Evolutionary conservation across 2,888 invertebrate species (phyloP).

Genomic region (Agrochola circellaris): DNA sequence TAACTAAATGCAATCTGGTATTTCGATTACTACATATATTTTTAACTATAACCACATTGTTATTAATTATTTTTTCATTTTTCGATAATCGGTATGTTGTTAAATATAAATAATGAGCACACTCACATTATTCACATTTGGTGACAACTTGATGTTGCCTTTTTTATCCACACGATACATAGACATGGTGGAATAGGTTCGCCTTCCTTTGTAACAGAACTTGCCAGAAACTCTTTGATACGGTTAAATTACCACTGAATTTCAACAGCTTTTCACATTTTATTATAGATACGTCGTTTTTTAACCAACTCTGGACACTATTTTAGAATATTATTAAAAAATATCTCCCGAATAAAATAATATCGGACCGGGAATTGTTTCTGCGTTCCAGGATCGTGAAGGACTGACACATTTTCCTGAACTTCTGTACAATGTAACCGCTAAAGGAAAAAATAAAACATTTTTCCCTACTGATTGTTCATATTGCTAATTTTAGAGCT

Average conservation of each 20-base stretch:
- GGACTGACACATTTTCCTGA: constrained; percentile 34
- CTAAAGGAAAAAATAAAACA: constrained; percentile 19
- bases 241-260: neutral
- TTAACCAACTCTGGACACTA: neutral
- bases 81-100: constrained; percentile 4
- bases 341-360: neutral
- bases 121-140: constrained; percentile 37
- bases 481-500: neutral
- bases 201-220: neutral
- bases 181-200: constrained; percentile 13
- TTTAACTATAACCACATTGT: neutral
- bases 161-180: constrained; percentile 38
- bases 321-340: neutral
- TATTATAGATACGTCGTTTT: neutral
- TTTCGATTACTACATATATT: neutral
- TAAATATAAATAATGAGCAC: constrained; percentile 22
- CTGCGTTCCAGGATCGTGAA: constrained; percentile 3
- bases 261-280: neutral
- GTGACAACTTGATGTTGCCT: constrained; percentile 12
- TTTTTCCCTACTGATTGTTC: constrained; percentile 17
- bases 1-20: neutral
- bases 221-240: neutral
- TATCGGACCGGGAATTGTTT: constrained; percentile 13
- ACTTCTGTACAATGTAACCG: neutral
- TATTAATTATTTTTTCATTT: constrained; percentile 2